Evolutionary conservation across 2,888 invertebrate species (phyloP), one percentile per base, ranked within the genome.

Genomic region (Hydrotaea cyrtoneurina): DNA sequence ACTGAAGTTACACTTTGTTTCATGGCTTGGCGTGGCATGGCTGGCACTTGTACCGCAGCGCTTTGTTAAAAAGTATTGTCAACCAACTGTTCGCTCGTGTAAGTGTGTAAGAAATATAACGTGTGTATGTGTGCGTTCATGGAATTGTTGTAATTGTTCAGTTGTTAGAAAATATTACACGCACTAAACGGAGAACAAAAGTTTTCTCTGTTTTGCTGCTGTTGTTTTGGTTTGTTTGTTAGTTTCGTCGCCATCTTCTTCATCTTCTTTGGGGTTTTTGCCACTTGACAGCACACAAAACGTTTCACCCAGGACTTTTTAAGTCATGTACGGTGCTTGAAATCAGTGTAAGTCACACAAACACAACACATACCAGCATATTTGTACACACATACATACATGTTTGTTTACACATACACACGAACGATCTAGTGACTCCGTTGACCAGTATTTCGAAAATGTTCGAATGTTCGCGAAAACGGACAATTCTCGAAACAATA

Each of bases 141-240:
- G 26, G 66, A 81, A 85, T 81, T 79, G 72, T 79, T 82, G 31
- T 82, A 85, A 85, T 85, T 85, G 82, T 80, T 85, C 79, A 82
- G 62, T 82, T 85, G 82, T 57, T 80, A 82, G 79, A 80, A 85
- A 85, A 85, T 85, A 80, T 78, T 85, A 82, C 85, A 85, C 85
- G 79, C 85, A 80, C 82, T 77, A 82, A 85, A 81, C 80, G 77
- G 77, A 74, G 78, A 83, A 75, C 31, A 78, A 80, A 83, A 84
- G 66, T 80, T 69, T 85, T 79, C 39, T 19, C 15, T 75, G 36
- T 78, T 10, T 13, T 53, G 31, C 31, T 31, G 31, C 31, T 31
- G 31, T 43, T 26, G 26, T 43, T 26, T 59, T 62, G 26, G 5
- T 23, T 23, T 59, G 59, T 31, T 62, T 31, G 62, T 62, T 62